Percentiles rank a stretch among this genome's conserved stretches.
Conservation (phyloP, 1,140 invertebrate genomes). For the Camponotus floridanus region DNA sequence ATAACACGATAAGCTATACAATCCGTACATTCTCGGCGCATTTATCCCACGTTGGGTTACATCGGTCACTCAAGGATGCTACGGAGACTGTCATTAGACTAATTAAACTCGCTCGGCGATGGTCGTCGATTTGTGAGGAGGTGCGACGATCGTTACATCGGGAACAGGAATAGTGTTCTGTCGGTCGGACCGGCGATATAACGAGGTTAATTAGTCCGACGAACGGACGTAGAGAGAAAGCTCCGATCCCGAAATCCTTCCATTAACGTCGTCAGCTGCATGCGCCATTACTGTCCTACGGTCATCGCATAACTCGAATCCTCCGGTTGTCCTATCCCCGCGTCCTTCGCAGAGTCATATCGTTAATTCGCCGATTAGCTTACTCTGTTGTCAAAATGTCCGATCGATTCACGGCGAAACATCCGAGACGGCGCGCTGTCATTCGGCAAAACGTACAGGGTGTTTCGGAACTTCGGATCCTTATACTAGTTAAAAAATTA, state of each 20-base stretch:
- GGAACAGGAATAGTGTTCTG: conserved; percentile 29
- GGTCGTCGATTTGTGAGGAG: conserved; percentile 14
- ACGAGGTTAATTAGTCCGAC: conserved; percentile 67
- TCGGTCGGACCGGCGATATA: conserved; percentile 57
- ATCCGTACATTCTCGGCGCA: neutral
- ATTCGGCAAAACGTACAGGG: neutral
- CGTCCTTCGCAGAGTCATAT: conserved; percentile 32
- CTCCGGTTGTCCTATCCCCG: conserved; percentile 19
- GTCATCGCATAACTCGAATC: conserved; percentile 14
- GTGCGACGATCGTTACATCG: conserved; percentile 58
- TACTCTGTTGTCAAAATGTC: conserved; percentile 35
- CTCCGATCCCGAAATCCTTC: conserved; percentile 58
- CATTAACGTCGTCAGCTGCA: conserved; percentile 67
- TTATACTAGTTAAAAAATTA: too few species aligned
- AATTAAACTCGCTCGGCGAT: conserved; percentile 51
- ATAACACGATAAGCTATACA: too few species aligned
- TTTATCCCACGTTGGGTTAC: conserved; percentile 24
- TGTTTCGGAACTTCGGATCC: neutral
- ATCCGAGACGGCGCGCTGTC: neutral
- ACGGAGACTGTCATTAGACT: conserved; percentile 60
- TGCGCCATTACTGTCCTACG: conserved; percentile 54
- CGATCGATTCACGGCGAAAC: neutral
- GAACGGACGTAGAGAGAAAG: conserved; percentile 18
- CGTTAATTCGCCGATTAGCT: conserved; percentile 58
- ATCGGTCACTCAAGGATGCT: conserved; percentile 59